Base-by-base conservation (phyloP, 2,888 invertebrate species). In the Drosophila nr. fundita region DNA sequence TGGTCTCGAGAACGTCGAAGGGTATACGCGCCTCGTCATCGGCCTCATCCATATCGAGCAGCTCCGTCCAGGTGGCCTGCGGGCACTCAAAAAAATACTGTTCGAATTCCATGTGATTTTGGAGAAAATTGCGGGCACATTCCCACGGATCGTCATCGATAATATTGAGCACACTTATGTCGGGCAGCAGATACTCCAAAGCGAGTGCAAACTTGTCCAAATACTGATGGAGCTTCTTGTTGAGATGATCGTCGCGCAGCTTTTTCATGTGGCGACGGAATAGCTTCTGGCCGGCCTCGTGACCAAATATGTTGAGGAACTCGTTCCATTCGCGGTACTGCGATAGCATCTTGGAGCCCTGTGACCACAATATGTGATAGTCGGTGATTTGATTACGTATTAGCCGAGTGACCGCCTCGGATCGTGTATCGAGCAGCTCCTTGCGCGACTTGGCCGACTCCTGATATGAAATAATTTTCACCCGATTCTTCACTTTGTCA, bases 101-200 rank as follows among this genome's bases (percentile, higher is more conserved):
- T 66, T 96, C 96, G 94, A 98, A 99, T 92, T 98, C 97, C n/a
- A 97, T 96, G 93, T 99, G 99, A 63, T 96, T 95, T 80, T 97
- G 96, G 82, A 99, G 95, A 93, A 97, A 97, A 73, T 96, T 96
- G 79, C 97, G 96, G 68, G 98, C 97, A 83, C 96, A 95, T 62
- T 96, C 94, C 99, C 99, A 99, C 92, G 98, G 97, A 91, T 97
- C 97, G 90, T 91, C 91, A 42, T 91, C 91, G 79, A 87, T 91
- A n/a, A 91, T 91, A 63, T 95, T 95, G 71, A 96, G 93, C 67
- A 95, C 94, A 83, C 95, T 94, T 73, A 96, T 94, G 91, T 97
- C 97, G 6, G 97, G 97, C 91, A 97, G 95, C 90, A 97, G 94
- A 92, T 96, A 96, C 88, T 96, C 95, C 69, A 97, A 93, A 68